Percentiles rank a stretch among this genome's conserved stretches.
These are phyloP conservation scores for Megathymus violae DNA, from an alignment of 1,140 invertebrate genomes.

Conservation along the genomic window DNA sequence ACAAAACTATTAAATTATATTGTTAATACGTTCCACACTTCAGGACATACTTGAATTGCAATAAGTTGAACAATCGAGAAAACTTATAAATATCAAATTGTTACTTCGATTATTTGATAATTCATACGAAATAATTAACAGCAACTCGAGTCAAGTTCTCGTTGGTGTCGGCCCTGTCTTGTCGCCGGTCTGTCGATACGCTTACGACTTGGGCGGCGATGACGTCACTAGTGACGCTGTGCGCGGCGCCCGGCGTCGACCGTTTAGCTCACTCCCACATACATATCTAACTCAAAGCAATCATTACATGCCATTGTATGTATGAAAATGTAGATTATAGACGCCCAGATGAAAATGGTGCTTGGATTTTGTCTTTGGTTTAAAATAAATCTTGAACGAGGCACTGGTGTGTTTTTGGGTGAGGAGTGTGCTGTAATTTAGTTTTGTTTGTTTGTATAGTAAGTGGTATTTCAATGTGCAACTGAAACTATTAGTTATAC, in stretches of 20 bases:
- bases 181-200: slow-evolving; percentile 11
- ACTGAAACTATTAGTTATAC: neutral
- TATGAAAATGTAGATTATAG: slow-evolving; percentile 56
- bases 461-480: slow-evolving; percentile 18
- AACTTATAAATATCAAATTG: too few relatives aligned
- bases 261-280: slow-evolving; percentile 54
- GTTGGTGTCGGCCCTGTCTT: neutral
- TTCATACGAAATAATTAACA: too few relatives aligned
- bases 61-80: too few relatives aligned
- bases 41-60: too few relatives aligned
- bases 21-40: too few relatives aligned
- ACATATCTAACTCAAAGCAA: slow-evolving; percentile 77
- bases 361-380: slow-evolving; percentile 22
- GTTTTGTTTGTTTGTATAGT: slow-evolving; percentile 18
- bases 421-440: slow-evolving; percentile 9
- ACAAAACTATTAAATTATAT: too few relatives aligned
- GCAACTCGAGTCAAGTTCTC: too few relatives aligned
- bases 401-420: slow-evolving; percentile 1
- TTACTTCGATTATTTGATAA: too few relatives aligned
- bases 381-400: slow-evolving; percentile 2
- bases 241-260: slow-evolving; percentile 51
- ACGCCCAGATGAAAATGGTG: slow-evolving; percentile 17
- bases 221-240: slow-evolving; percentile 33
- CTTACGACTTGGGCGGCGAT: slow-evolving; percentile 20
- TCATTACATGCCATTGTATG: slow-evolving; percentile 66